Conservation (phyloP, 2,888 invertebrate genomes). For the Allygus modestus region DNA sequence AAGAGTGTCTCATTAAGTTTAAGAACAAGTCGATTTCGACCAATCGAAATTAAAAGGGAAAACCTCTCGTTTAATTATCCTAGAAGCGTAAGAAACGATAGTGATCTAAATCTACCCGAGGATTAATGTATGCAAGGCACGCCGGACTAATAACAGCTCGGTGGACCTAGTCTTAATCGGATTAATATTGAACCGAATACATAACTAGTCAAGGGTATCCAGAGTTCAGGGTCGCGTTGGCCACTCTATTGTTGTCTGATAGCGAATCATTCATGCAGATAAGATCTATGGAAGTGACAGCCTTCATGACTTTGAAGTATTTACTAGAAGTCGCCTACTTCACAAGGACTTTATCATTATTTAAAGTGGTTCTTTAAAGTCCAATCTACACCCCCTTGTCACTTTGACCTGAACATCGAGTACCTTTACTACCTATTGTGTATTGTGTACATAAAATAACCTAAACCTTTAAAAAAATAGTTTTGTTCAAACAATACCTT, state of each 20-base stretch:
- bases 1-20: conserved; percentile 35
- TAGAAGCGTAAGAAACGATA: conserved; percentile 24
- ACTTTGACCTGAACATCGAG: too few species aligned
- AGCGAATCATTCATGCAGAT: conserved; percentile 1
- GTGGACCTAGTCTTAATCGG: conserved; percentile 28
- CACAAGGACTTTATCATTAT: neutral
- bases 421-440: too few species aligned
- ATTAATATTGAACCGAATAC: conserved; percentile 29
- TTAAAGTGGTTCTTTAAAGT: too few species aligned
- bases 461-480: too few species aligned
- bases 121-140: conserved; percentile 49
- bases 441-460: too few species aligned
- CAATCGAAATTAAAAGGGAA: conserved; percentile 13
- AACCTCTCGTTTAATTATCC: conserved; percentile 28
- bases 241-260: conserved; percentile 28
- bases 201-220: conserved; percentile 10
- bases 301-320: neutral
- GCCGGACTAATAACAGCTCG: conserved; percentile 31
- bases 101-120: conserved; percentile 40
- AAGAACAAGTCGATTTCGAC: conserved; percentile 27
- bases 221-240: neutral
- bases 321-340: neutral
- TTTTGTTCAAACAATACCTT: too few species aligned
- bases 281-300: conserved; percentile 18
- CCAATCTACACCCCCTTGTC: too few species aligned